Percentiles rank a stretch among this genome's conserved stretches.
Evolutionary conservation across 1,140 invertebrate species (phyloP).

Genomic region (Schlechtendalia chinensis): DNA sequence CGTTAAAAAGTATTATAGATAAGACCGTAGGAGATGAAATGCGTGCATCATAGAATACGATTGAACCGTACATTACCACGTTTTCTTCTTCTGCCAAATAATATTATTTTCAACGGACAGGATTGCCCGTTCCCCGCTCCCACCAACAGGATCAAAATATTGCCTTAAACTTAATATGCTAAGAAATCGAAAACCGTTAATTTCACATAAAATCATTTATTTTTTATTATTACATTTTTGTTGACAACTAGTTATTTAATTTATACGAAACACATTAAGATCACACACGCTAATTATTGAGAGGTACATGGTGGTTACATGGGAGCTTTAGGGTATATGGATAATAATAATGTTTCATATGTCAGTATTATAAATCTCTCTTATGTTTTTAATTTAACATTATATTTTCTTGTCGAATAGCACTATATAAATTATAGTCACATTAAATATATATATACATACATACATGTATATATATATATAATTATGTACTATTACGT

Average conservation of each 20-base stretch:
- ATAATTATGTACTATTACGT: too few relatives aligned
- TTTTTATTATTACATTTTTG: slow-evolving; percentile 13
- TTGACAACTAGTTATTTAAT: not conserved
- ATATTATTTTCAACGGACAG: too few relatives aligned
- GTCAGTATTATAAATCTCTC: slow-evolving; percentile 27
- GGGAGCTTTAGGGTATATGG: not conserved
- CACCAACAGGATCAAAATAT: too few relatives aligned
- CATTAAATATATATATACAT: not conserved
- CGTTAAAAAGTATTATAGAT: too few relatives aligned
- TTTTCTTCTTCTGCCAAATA: too few relatives aligned
- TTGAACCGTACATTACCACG: too few relatives aligned
- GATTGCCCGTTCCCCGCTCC: too few relatives aligned
- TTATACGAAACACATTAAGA: slow-evolving; percentile 13
- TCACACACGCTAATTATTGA: not conserved
- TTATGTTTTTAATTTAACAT: too few relatives aligned
- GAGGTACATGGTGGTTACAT: not conserved
- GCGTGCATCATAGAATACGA: too few relatives aligned
- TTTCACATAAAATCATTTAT: not conserved
- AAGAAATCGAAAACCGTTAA: not conserved
- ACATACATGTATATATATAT: not conserved
- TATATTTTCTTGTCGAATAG: not conserved
- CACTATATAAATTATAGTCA: not conserved
- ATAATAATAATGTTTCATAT: slow-evolving; percentile 28
- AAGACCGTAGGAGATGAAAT: too few relatives aligned
- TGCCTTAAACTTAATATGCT: too few relatives aligned